A percentile compares a stretch with the other conserved stretches of the same genome.
phyloP scores from a whole-genome alignment of 2,113 vertebrate genomes.

The Illadopsis cleaveri region DNA sequence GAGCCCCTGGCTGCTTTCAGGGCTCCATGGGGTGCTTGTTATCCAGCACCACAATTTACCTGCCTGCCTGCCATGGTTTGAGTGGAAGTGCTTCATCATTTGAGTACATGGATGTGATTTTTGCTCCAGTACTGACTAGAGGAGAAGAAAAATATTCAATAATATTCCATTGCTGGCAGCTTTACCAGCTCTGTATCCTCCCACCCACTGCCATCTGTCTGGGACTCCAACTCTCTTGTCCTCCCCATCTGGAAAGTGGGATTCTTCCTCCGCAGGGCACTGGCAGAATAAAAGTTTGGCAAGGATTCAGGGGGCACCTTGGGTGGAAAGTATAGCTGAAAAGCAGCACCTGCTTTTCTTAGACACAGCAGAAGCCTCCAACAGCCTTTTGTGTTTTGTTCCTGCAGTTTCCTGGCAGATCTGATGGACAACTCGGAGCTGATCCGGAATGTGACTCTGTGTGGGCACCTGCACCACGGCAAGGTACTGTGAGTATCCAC shows the following conservation, averaged over 20 bases:
- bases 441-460: slow-evolving; percentile 96
- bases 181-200: slow-evolving; percentile 21
- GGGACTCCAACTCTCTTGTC: slow-evolving; percentile 43
- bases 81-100: slow-evolving; percentile 9
- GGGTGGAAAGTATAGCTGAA: background rate
- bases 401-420: slow-evolving; percentile 91
- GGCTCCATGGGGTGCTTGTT: background rate
- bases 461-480: slow-evolving; percentile 96
- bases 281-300: slow-evolving; percentile 16
- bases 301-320: background rate
- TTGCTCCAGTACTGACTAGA: background rate
- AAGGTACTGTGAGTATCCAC: slow-evolving; percentile 75
- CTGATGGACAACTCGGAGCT: slow-evolving; percentile 97
- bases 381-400: slow-evolving; percentile 36
- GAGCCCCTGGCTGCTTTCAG: background rate
- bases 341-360: slow-evolving; percentile 41
- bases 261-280: slow-evolving; percentile 55
- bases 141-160: slow-evolving; percentile 24
- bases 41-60: background rate
- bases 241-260: slow-evolving; percentile 49
- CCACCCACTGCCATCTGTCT: slow-evolving; percentile 56
- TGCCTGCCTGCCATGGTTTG: background rate
- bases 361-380: slow-evolving; percentile 19
- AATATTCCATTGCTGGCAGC: slow-evolving; percentile 22
- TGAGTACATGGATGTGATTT: background rate